phyloP scores from a whole-genome alignment of 2,888 invertebrate genomes.

The Drosophila neotestacea region DNA sequence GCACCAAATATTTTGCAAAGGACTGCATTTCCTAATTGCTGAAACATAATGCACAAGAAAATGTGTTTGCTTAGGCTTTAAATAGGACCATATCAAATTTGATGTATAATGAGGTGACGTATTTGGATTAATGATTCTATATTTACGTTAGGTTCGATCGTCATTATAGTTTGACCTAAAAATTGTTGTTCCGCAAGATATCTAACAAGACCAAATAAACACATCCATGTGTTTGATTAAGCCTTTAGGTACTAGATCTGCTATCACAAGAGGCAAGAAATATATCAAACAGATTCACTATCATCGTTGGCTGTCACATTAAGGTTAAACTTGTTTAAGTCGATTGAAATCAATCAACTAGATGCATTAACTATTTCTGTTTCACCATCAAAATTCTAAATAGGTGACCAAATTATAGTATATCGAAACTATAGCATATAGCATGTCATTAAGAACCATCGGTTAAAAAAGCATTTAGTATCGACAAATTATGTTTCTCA shows the following conservation, averaged over 20 bases:
- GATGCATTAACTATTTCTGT: not conserved
- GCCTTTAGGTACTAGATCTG: not conserved
- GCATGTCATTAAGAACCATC: no score
- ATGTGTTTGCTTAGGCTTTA: not conserved
- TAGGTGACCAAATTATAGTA: not conserved
- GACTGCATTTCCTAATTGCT: not conserved
- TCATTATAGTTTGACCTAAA: not conserved
- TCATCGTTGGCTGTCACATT: not conserved
- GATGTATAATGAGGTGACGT: not conserved
- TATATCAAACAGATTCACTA: not conserved
- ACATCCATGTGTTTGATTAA: not conserved
- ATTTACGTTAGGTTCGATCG: not conserved
- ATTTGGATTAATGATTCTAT: not conserved
- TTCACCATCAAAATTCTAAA: not conserved
- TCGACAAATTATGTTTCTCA: not conserved
- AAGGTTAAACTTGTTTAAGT: not conserved
- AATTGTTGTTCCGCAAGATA: not conserved
- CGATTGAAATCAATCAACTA: not conserved
- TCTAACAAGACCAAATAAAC: not conserved
- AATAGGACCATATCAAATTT: not conserved
- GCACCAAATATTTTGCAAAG: not conserved
- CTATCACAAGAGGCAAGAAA: not conserved
- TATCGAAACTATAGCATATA: no score
- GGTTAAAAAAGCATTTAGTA: not conserved
- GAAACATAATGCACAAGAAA: slow-evolving; percentile 1